These are phyloP conservation scores for Megalops cyprinoides DNA, from an alignment of 2,797 vertebrate species.

Conservation along the genomic window DNA sequence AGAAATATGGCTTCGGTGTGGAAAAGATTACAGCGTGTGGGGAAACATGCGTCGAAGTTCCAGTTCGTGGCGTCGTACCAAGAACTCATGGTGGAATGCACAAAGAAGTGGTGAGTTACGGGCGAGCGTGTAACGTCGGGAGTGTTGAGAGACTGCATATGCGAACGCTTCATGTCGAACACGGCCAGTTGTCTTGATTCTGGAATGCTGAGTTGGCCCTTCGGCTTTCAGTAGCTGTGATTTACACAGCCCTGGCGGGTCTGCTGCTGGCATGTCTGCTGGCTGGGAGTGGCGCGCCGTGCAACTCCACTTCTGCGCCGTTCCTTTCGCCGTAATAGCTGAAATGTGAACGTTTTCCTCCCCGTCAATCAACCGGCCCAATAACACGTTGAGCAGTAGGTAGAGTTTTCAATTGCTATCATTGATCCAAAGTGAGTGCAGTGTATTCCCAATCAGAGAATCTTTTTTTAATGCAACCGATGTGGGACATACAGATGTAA, in stretches of 20 bases:
- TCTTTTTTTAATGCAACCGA: too few species aligned
- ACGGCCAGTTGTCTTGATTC: slow-evolving; percentile 9
- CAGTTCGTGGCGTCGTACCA: slow-evolving; percentile 85
- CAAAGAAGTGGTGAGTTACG: slow-evolving; percentile 80
- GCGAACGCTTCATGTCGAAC: slow-evolving; percentile 19
- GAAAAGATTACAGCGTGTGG: slow-evolving; percentile 82
- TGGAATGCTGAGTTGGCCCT: slow-evolving; percentile 42
- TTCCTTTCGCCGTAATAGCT: too few species aligned
- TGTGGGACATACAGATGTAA: too few species aligned
- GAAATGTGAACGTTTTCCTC: slow-evolving; percentile 25
- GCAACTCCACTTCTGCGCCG: slow-evolving; percentile 9
- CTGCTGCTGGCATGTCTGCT: slow-evolving; percentile 24
- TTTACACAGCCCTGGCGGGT: slow-evolving; percentile 21
- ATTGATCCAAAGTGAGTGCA: too few species aligned
- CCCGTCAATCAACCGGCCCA: too few species aligned
- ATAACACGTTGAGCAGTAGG: too few species aligned
- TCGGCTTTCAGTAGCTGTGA: neutral
- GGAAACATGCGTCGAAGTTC: slow-evolving; percentile 83
- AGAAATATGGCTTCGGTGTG: slow-evolving; percentile 79
- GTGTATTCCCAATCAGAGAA: too few species aligned
- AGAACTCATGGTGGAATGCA: slow-evolving; percentile 82
- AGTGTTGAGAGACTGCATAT: neutral
- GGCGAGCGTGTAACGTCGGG: neutral
- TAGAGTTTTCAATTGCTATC: too few species aligned
- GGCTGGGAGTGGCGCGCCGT: slow-evolving; percentile 17